A percentile compares a stretch with the other conserved stretches of the same genome.
phyloP scores from a whole-genome alignment of 2,113 vertebrate genomes.

The Chionis minor region DNA sequence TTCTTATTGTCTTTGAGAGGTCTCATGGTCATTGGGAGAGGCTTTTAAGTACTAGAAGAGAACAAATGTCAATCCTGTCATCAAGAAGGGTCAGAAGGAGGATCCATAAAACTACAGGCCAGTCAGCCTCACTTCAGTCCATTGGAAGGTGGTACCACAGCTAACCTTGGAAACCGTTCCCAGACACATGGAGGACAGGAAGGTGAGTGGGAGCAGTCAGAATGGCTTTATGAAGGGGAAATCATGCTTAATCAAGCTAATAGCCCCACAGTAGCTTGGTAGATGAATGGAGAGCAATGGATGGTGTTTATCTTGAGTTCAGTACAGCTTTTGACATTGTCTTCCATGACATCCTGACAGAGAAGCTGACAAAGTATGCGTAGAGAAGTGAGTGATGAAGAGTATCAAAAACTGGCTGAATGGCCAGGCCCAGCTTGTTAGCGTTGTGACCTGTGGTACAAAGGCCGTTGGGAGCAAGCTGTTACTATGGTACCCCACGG shows the following conservation, averaged over 20 bases:
- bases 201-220: not conserved
- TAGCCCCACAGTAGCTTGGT: not conserved
- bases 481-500: not conserved
- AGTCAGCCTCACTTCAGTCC: not conserved
- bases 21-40: not conserved
- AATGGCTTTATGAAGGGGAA: not conserved
- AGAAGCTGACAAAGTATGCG: not conserved
- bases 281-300: not conserved
- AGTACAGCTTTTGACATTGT: not conserved
- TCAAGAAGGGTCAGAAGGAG: not conserved
- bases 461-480: not conserved
- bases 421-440: fast-evolving
- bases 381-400: not conserved
- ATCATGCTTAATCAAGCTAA: not conserved
- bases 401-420: not conserved
- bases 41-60: not conserved
- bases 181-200: not conserved
- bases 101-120: not conserved
- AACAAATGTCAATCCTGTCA: not conserved
- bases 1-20: not conserved
- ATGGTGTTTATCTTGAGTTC: not conserved
- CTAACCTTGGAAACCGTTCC: not conserved
- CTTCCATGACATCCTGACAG: not conserved
- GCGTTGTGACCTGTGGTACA: not conserved
- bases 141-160: not conserved